These are phyloP conservation scores for Erebia palarica DNA, from an alignment of 2,888 invertebrate genomes.

Conservation along the genomic window DNA sequence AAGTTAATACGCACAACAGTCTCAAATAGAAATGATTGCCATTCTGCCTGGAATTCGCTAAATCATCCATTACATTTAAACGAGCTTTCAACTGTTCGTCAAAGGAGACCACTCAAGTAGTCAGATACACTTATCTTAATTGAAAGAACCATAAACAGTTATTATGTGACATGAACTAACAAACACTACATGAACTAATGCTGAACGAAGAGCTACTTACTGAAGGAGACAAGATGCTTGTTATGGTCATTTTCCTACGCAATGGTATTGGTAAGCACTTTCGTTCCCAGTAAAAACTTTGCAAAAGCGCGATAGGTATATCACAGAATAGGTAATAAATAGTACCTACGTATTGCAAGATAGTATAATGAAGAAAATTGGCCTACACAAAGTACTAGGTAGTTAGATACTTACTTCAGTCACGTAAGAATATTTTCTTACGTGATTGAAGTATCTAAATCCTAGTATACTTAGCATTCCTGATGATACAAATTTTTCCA, in stretches of 20 bases:
- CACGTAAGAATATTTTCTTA: too few species aligned
- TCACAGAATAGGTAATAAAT: too few species aligned
- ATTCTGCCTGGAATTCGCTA: slow-evolving; percentile 50
- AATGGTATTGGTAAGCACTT: too few species aligned
- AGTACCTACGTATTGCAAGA: too few species aligned
- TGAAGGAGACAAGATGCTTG: neutral
- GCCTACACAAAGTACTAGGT: too few species aligned
- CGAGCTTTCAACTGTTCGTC: slow-evolving; percentile 51
- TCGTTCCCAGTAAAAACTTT: too few species aligned
- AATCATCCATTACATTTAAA: slow-evolving; percentile 58
- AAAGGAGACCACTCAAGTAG: neutral
- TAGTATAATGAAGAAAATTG: too few species aligned
- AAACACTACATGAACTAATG: neutral
- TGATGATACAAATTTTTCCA: too few species aligned
- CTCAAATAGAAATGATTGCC: slow-evolving; percentile 57
- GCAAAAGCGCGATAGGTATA: too few species aligned
- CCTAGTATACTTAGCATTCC: too few species aligned
- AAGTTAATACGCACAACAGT: slow-evolving; percentile 32
- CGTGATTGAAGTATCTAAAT: too few species aligned
- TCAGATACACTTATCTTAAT: neutral
- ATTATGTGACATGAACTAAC: neutral
- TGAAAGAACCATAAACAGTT: slow-evolving; percentile 1
- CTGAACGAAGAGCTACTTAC: slow-evolving; percentile 1
- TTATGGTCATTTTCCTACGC: neutral
- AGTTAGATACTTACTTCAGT: too few species aligned